These are phyloP conservation scores for Malacoctenus gilli DNA, from an alignment of 2,797 vertebrate genomes.

Conservation along the genomic window DNA sequence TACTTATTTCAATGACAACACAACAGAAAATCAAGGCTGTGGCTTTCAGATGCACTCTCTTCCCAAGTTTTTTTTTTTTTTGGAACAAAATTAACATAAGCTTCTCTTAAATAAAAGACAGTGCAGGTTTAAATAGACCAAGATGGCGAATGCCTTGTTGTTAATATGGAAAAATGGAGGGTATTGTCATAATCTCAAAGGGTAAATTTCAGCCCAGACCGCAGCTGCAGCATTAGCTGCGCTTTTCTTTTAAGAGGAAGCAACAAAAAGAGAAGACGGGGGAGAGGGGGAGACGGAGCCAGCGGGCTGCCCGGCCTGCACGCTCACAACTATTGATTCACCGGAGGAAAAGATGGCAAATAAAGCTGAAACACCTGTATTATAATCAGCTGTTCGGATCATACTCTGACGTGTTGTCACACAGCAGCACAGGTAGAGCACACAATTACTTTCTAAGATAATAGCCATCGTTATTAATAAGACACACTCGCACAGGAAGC, in stretches of 20 bases:
- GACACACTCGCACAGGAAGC: conserved; percentile 1
- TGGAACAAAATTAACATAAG: conserved; percentile 17
- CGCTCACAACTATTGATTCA: not conserved
- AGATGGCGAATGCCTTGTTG: conserved; percentile 92
- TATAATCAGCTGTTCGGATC: not conserved
- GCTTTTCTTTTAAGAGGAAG: conserved; percentile 74
- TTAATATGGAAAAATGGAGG: conserved; percentile 90
- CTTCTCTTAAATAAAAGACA: conserved; percentile 4
- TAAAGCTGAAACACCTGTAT: conserved; percentile 3
- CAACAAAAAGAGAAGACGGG: too few relatives aligned
- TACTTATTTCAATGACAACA: not conserved
- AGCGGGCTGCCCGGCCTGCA: too few relatives aligned
- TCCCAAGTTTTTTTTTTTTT: conserved; percentile 39
- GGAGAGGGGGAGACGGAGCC: conserved; percentile 62
- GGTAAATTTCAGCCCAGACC: conserved; percentile 83
- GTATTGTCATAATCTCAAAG: conserved; percentile 94
- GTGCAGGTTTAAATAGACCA: conserved; percentile 81
- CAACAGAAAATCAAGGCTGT: not conserved
- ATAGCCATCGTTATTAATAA: conserved; percentile 7
- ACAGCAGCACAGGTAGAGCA: conserved; percentile 12
- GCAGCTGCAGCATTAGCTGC: conserved; percentile 82
- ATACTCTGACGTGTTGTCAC: conserved; percentile 7
- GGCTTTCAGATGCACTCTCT: not conserved
- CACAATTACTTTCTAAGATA: too few relatives aligned
- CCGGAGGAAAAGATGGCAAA: not conserved